These are phyloP conservation scores for Escarpia spicata DNA, from an alignment of 2,888 invertebrate genomes.

Conservation along the genomic window DNA sequence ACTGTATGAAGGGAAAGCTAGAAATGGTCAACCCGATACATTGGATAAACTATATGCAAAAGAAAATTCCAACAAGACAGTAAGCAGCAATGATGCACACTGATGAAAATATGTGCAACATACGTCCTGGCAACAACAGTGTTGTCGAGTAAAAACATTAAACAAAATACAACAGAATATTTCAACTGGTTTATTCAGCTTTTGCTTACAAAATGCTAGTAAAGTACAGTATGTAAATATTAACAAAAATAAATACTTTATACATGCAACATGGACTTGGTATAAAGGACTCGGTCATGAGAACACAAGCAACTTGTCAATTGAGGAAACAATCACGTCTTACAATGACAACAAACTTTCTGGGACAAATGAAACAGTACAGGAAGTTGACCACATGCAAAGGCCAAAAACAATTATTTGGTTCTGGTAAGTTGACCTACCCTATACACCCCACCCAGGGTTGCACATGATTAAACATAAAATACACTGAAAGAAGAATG, in stretches of 20 bases:
- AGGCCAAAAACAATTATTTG: background rate
- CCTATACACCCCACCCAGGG: background rate
- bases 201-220: background rate
- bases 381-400: background rate
- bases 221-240: slow-evolving; percentile 13
- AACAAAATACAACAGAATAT: background rate
- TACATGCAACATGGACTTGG: background rate
- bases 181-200: slow-evolving; percentile 4
- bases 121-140: background rate
- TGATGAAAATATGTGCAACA: background rate
- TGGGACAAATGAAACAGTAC: background rate
- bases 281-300: background rate
- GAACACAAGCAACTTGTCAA: background rate
- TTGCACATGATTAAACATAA: background rate
- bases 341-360: background rate
- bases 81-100: background rate
- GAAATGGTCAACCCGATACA: background rate
- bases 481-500: background rate
- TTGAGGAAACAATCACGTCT: background rate
- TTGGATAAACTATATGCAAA: background rate
- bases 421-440: background rate
- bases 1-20: background rate
- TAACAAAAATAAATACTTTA: slow-evolving; percentile 13
- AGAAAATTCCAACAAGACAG: background rate
- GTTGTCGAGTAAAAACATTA: background rate